Evolutionary conservation across 37 sponge, comb jelly and placozoan species (phyloP).

Genomic region (Halisarca cf. caerulea): DNA sequence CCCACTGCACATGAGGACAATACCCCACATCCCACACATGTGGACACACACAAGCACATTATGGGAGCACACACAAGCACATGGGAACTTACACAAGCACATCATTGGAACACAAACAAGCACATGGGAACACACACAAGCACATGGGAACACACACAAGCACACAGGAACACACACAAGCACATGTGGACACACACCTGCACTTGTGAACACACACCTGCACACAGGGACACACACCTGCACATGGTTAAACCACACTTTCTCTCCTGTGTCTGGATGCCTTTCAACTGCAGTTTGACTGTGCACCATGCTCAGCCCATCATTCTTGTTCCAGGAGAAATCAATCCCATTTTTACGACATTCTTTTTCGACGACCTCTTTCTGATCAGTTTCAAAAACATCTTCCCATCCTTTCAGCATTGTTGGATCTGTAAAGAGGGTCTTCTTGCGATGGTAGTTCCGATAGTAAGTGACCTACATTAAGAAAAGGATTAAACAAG

Average conservation of each 20-base stretch:
- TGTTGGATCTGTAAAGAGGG: slow-evolving; percentile 53
- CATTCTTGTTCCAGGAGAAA: slow-evolving; percentile 49
- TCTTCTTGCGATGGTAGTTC: slow-evolving; percentile 47
- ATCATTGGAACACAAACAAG: no score
- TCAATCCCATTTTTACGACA: slow-evolving; percentile 35
- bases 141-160: no score
- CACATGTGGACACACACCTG: no score
- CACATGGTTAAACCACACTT: slow-evolving; percentile 85
- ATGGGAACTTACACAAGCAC: no score
- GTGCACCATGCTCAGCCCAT: slow-evolving; percentile 33
- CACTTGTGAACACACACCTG: no score
- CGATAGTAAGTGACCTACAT: slow-evolving; percentile 53
- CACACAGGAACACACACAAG: no score
- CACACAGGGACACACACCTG: slow-evolving; percentile 18
- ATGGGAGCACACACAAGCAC: no score
- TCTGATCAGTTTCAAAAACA: slow-evolving; percentile 60
- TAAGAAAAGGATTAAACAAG: no score
- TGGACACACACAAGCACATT: no score
- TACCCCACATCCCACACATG: no score
- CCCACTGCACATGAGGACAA: no score
- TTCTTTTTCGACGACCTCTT: slow-evolving; percentile 54
- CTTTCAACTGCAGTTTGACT: slow-evolving; percentile 46
- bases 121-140: no score
- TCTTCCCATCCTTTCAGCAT: slow-evolving; percentile 78
- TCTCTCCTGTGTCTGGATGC: slow-evolving; percentile 75